Percentiles rank a stretch among this genome's conserved stretches.
Conservation (phyloP, 2,113 vertebrate species). For the Nycticorax nycticorax region DNA sequence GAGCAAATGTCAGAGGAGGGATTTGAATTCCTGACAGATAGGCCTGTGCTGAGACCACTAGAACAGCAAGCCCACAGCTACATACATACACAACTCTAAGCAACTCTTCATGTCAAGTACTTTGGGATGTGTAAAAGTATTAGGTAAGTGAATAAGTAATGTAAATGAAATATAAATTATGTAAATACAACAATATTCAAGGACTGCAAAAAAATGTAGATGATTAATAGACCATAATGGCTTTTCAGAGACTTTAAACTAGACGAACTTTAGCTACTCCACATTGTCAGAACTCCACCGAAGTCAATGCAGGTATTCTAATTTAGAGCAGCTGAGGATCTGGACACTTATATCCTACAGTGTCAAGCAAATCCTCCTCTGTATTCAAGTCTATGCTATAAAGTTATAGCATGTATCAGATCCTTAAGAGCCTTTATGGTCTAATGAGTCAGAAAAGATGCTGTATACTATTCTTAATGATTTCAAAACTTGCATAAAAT, state of each 20-base stretch:
- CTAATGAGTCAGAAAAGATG: slow-evolving; percentile 57
- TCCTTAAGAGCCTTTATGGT: slow-evolving; percentile 59
- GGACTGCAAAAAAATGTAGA: slow-evolving; percentile 51
- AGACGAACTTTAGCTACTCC: neutral
- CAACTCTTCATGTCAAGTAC: slow-evolving; percentile 44
- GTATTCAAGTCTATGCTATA: neutral
- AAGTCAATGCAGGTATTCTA: neutral
- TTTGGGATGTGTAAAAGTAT: slow-evolving; percentile 45
- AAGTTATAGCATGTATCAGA: neutral
- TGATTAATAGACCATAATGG: slow-evolving; percentile 67
- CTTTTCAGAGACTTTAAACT: slow-evolving; percentile 29
- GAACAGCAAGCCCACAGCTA: slow-evolving; percentile 56
- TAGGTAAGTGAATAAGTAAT: slow-evolving; percentile 34
- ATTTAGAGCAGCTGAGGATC: slow-evolving; percentile 36
- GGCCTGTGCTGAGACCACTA: slow-evolving; percentile 68
- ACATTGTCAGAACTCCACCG: neutral
- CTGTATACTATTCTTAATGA: slow-evolving; percentile 30
- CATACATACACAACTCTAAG: slow-evolving; percentile 44
- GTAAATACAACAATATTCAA: slow-evolving; percentile 58
- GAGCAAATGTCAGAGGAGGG: slow-evolving; percentile 55
- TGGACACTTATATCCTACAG: neutral
- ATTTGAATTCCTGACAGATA: slow-evolving; percentile 40
- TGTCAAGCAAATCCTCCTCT: neutral
- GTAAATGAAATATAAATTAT: slow-evolving; percentile 57
- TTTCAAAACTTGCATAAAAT: slow-evolving; percentile 23